Evolutionary conservation across 2,888 invertebrate species (phyloP).

Genomic region (Ellobium chinense): DNA sequence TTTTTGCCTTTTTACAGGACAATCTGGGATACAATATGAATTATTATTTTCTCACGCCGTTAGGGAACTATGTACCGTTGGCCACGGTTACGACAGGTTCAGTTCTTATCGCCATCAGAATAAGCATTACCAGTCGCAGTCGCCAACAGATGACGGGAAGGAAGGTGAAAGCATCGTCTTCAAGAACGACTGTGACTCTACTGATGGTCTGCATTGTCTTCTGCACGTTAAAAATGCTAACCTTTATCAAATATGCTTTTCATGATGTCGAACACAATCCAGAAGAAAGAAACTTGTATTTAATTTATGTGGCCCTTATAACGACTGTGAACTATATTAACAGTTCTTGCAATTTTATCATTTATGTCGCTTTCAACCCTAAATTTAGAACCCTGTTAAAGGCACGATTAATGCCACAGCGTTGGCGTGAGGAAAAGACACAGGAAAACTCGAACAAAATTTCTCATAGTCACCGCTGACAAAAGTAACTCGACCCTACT

Average conservation of each 20-base stretch:
- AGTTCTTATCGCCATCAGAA: slow-evolving; percentile 1
- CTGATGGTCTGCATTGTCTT: background rate
- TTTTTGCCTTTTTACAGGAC: background rate
- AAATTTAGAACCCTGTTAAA: background rate
- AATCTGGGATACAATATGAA: background rate
- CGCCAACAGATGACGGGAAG: background rate
- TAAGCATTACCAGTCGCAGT: background rate
- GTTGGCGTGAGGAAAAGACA: too few relatives aligned
- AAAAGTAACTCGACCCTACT: too few relatives aligned
- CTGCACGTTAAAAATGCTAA: background rate
- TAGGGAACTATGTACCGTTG: slow-evolving; percentile 15
- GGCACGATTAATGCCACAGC: too few relatives aligned
- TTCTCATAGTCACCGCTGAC: too few relatives aligned
- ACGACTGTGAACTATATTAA: background rate
- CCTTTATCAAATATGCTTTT: background rate
- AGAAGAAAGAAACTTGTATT: background rate
- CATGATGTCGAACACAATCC: too few relatives aligned
- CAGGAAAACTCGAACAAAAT: too few relatives aligned
- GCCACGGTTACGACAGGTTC: background rate
- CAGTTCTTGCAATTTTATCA: slow-evolving; percentile 16
- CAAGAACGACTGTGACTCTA: slow-evolving; percentile 2
- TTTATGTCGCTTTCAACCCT: background rate
- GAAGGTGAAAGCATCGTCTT: background rate
- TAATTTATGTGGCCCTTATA: background rate
- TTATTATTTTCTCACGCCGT: background rate